Conservation (phyloP, 2,113 vertebrate species). For the Pygoscelis antarcticus region DNA sequence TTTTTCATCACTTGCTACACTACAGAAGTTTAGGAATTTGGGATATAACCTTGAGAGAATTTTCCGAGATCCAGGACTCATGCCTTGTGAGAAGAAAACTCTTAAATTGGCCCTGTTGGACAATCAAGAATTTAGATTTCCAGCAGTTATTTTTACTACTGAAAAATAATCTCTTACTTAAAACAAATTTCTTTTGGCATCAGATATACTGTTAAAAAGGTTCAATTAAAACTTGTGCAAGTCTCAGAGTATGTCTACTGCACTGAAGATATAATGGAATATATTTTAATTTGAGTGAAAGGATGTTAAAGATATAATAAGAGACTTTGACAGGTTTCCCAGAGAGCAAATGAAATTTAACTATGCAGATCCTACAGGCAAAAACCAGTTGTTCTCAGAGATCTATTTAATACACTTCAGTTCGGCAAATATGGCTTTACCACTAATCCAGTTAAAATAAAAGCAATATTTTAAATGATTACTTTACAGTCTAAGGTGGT, state of each 20-base stretch:
- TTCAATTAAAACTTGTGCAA: background rate
- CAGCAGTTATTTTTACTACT: background rate
- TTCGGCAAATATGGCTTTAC: slow-evolving; percentile 32
- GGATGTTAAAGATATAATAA: slow-evolving; percentile 30
- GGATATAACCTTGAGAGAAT: background rate
- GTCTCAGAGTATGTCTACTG: background rate
- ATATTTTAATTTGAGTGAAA: slow-evolving; percentile 40
- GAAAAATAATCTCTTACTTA: background rate
- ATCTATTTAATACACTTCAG: slow-evolving; percentile 4
- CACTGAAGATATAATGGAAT: slow-evolving; percentile 1
- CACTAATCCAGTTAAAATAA: slow-evolving; percentile 40
- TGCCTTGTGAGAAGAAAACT: background rate
- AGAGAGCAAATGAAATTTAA: slow-evolving; percentile 43
- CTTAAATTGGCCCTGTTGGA: background rate
- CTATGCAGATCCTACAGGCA: slow-evolving; percentile 3
- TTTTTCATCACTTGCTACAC: background rate
- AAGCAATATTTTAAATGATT: slow-evolving; percentile 14
- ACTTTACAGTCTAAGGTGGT: background rate
- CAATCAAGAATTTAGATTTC: background rate
- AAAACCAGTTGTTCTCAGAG: background rate
- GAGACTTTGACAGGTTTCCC: slow-evolving; percentile 32
- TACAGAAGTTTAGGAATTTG: background rate
- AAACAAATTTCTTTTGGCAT: background rate
- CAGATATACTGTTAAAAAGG: background rate
- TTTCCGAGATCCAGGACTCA: background rate